Base-by-base conservation (phyloP, 2,113 vertebrate species). In the Malurus cyaneus region DNA sequence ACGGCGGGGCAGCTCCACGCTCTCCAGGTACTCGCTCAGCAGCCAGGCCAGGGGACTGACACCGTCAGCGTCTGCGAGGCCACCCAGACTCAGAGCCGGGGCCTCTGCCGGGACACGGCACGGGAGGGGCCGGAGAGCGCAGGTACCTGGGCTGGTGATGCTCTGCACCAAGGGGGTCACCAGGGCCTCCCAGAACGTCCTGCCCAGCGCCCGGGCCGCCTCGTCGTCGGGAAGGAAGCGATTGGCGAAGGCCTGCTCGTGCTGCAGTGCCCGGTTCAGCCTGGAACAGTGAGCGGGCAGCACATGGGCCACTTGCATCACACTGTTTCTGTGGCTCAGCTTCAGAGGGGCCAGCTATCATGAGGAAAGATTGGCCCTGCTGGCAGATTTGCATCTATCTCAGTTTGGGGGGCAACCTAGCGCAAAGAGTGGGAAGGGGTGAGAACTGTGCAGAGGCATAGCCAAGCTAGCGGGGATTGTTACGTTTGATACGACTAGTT, bases 151-250 rank as follows among this genome's bases (percentile, higher is more conserved):
- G 61, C 97, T 96, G 53, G 99, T 99, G 97, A 99, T 98, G 96
- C 98, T 99, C 97, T 98, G 98, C 86, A 99, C 98, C 86, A 99
- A 92, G 41, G 99, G 99, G 25, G 80, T 98, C 96, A 99, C 99
- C 94, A 99, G 97, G 44, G 99, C 99, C 96, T 99, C 98, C 99
- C 99, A 99, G 97, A 99, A 99, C 21, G 98, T 99, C 73, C 98
- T 98, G 60, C 99, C 99, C 96, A 99, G 95, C 3, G 99, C 98
- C 91, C 97, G 98, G 11, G 99, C 98, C 0, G 98, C 99, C 86
- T 99, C 99, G 0, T 98, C 98, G 0, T 99, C 99, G 0, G 99
- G 98, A 41, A 99, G 98, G 96, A 99, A 99, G 52, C 97, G 98
- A 26, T 98, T 97, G 0, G 99, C 99, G 28, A 99, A 99, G 97